These are phyloP conservation scores for Homarus americanus DNA, from an alignment of 1,140 invertebrate genomes.

Conservation along the genomic window DNA sequence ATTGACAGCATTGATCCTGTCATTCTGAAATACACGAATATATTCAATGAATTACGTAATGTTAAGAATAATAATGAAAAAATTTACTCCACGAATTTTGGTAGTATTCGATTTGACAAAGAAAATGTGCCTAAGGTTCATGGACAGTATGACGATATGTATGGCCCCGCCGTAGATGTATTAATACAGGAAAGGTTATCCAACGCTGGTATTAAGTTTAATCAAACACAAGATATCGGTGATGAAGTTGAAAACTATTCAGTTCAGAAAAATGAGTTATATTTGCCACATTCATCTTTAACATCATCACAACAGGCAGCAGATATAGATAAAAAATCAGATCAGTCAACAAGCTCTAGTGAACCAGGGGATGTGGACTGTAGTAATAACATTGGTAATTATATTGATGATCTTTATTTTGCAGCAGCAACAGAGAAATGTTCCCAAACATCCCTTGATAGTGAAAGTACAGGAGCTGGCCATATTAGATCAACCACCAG, in stretches of 20 bases:
- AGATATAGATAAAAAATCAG: neutral
- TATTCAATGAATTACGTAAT: conserved; percentile 12
- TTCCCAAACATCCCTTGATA: neutral
- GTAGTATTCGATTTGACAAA: conserved; percentile 48
- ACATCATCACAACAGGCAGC: neutral
- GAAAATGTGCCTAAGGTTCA: conserved; percentile 49
- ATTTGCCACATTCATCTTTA: neutral
- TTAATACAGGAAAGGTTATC: neutral
- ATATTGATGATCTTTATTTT: neutral
- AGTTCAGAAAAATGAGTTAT: neutral
- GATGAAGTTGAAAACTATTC: neutral
- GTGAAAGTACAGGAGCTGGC: neutral
- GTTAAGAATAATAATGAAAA: neutral
- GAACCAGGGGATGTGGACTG: neutral
- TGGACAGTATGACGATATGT: conserved; percentile 36
- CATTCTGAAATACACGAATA: conserved; percentile 45
- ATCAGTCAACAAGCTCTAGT: neutral
- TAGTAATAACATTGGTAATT: neutral
- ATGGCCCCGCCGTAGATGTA: neutral
- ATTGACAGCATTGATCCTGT: conserved; percentile 43
- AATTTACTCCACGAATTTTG: conserved; percentile 37
- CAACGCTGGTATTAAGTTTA: neutral
- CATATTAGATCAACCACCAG: neutral
- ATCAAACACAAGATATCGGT: neutral
- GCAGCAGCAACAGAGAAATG: neutral